A percentile compares a stretch with the other conserved stretches of the same genome.
Conservation (phyloP, 1,140 invertebrate species). For the Tetramorium alpestre region DNA sequence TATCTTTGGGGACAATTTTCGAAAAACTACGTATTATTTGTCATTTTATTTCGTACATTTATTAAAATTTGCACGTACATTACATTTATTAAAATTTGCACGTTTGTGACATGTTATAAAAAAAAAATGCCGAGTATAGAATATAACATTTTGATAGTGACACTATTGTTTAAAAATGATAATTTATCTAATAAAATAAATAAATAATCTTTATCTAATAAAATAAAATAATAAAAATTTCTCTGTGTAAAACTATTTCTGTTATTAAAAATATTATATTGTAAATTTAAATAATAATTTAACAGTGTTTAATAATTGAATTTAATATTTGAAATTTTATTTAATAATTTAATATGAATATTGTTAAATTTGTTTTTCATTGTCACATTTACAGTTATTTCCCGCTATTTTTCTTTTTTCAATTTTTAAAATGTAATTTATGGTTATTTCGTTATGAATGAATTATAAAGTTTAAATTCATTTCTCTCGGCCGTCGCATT, state of each 20-base stretch:
- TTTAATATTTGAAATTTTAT: too few relatives aligned
- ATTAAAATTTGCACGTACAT: background rate
- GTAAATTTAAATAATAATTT: background rate
- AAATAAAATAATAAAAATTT: background rate
- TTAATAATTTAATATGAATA: background rate
- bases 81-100: background rate
- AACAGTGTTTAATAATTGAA: too few relatives aligned
- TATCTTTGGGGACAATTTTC: background rate
- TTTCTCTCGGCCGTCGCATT: background rate
- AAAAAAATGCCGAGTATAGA: background rate
- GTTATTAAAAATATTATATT: background rate
- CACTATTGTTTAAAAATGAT: background rate
- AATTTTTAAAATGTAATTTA: background rate
- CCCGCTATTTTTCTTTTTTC: background rate
- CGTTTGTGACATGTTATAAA: background rate
- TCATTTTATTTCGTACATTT: background rate
- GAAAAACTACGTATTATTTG: background rate
- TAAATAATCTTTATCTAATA: too few relatives aligned
- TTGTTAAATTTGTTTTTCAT: background rate
- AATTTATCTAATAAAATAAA: background rate
- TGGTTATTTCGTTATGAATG: background rate
- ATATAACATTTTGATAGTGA: background rate
- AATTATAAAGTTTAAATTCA: background rate
- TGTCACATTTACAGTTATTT: background rate
- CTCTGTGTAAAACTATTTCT: background rate